Conservation (phyloP, 2,113 vertebrate genomes). For the Ceuthmochares aereus region DNA sequence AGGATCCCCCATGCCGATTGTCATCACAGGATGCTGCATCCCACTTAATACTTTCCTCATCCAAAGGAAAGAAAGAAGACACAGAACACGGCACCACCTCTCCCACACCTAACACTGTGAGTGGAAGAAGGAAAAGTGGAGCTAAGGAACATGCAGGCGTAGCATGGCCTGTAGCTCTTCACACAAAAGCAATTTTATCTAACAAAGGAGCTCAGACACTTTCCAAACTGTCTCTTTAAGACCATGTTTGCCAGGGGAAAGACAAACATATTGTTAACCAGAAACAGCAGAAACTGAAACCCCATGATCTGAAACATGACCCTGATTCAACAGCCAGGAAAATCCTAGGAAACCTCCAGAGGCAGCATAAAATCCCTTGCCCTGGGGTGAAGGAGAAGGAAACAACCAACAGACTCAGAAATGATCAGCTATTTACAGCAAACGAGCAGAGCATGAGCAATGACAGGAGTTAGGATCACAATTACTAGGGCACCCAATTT, state of each 20-base stretch:
- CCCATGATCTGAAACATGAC: background rate
- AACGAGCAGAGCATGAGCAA: background rate
- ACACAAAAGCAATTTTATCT: background rate
- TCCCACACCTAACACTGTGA: background rate
- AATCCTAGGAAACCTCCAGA: constrained; percentile 8
- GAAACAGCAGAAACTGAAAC: background rate
- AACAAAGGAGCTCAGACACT: background rate
- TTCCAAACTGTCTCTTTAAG: background rate
- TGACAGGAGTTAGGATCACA: background rate
- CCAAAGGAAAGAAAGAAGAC: background rate
- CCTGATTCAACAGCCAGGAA: background rate
- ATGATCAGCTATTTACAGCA: background rate
- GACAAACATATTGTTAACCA: background rate
- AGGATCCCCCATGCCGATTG: background rate
- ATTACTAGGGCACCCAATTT: background rate
- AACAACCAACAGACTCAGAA: background rate
- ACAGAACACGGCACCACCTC: background rate
- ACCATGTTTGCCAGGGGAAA: background rate
- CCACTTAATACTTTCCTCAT: background rate
- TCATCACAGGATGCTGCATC: background rate
- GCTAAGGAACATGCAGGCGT: background rate
- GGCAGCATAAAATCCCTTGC: background rate
- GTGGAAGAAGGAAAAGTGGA: background rate
- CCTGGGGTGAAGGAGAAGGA: background rate
- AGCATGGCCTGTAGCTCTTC: background rate